These are phyloP conservation scores for Agonopterix arenella DNA, from an alignment of 2,888 invertebrate species.

Conservation along the genomic window DNA sequence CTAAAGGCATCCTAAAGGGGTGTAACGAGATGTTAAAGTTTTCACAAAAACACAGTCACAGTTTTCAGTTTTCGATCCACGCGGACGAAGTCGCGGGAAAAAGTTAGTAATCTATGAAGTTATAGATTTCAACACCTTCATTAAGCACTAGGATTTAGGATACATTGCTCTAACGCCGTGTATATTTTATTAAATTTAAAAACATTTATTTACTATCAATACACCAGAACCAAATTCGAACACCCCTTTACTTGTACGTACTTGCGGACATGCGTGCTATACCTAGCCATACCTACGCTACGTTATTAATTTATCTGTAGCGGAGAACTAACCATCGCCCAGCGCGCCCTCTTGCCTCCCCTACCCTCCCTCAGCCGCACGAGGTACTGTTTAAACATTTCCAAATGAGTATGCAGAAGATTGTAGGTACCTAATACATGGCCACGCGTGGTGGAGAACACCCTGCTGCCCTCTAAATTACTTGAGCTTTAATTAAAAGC, in stretches of 20 bases:
- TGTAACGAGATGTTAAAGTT: too few species aligned
- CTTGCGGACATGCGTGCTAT: conserved; percentile 62
- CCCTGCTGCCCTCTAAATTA: conserved; percentile 61
- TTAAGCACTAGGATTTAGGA: too few species aligned
- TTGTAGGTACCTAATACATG: conserved; percentile 55
- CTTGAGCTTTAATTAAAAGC: conserved; percentile 73
- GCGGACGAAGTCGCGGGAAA: too few species aligned
- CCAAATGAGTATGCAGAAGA: conserved; percentile 74
- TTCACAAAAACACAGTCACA: too few species aligned
- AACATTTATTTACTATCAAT: too few species aligned
- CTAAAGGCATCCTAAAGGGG: too few species aligned
- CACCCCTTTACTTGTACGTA: conserved; percentile 36
- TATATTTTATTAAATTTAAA: too few species aligned
- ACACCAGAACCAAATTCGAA: conserved; percentile 15
- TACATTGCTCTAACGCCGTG: too few species aligned
- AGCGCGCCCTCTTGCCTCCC: conserved; percentile 26
- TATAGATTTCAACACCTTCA: too few species aligned
- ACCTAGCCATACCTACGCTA: conserved; percentile 49
- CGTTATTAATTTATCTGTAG: conserved; percentile 76
- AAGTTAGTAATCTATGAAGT: too few species aligned
- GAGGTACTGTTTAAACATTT: conserved; percentile 65
- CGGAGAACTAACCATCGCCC: conserved; percentile 69
- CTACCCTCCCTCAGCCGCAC: conserved; percentile 23
- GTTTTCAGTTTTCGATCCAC: too few species aligned
- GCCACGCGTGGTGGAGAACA: conserved; percentile 42